Percentiles rank a stretch among this genome's conserved stretches.
Conservation (phyloP, 2,888 invertebrate genomes). For the Galerucella nymphaeae region DNA sequence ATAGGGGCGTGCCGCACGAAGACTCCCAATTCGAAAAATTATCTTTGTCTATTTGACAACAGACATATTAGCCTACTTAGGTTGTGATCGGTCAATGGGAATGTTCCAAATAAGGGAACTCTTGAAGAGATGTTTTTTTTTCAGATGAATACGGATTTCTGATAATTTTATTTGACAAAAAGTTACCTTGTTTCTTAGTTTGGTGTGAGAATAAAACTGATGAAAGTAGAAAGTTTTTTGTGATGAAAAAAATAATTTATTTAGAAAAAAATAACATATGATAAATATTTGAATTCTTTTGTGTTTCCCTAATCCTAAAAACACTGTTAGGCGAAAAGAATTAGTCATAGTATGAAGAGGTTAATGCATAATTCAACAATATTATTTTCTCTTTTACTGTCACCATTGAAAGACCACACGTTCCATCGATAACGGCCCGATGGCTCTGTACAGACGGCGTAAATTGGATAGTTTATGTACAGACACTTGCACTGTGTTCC, state of each 20-base stretch:
- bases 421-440: constrained; percentile 1
- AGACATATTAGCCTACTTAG: constrained; percentile 35
- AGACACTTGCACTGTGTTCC: constrained; percentile 3
- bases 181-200: too few relatives aligned
- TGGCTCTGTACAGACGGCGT: constrained; percentile 7
- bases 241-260: too few relatives aligned
- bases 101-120: constrained; percentile 14
- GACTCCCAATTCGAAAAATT: constrained; percentile 31
- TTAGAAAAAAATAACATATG: too few relatives aligned
- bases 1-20: constrained; percentile 36
- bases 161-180: not conserved
- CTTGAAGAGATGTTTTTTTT: not conserved
- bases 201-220: too few relatives aligned
- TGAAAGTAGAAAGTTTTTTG: too few relatives aligned
- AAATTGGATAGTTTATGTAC: constrained; percentile 10
- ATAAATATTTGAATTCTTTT: too few relatives aligned
- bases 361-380: constrained; percentile 9
- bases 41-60: constrained; percentile 35
- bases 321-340: constrained; percentile 1
- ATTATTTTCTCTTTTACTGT: constrained; percentile 7
- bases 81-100: constrained; percentile 28
- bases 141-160: not conserved
- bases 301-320: not conserved
- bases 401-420: constrained; percentile 7
- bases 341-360: not conserved